Evolutionary conservation across 1,140 invertebrate genomes (phyloP).

Genomic region (Venustaconcha ellipsiformis): DNA sequence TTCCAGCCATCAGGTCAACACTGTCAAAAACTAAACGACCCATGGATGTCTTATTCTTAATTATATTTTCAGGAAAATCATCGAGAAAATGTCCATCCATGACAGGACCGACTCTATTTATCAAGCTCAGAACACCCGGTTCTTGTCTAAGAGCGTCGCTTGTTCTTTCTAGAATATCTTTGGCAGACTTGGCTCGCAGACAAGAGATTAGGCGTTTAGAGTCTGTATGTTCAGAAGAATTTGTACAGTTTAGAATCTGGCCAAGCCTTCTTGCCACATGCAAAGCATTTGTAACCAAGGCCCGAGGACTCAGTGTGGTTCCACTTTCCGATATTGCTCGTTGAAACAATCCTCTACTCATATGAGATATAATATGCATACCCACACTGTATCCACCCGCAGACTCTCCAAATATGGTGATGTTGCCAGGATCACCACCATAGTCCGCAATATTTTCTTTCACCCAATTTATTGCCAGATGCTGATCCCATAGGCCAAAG

Average conservation of each 20-base stretch:
- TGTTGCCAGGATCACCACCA: conserved; percentile 92
- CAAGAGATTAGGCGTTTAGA: conserved; percentile 18
- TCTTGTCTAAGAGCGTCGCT: neutral
- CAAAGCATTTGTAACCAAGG: conserved; percentile 7
- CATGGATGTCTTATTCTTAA: conserved; percentile 18
- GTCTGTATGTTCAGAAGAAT: neutral
- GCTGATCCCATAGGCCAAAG: conserved; percentile 77
- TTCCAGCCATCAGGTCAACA: conserved; percentile 42
- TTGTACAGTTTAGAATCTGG: conserved; percentile 10
- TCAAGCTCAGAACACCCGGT: neutral
- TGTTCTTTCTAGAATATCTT: conserved; percentile 5
- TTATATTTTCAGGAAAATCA: conserved; percentile 16
- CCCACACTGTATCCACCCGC: conserved; percentile 93
- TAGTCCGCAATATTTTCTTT: conserved; percentile 89
- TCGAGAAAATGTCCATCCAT: conserved; percentile 38
- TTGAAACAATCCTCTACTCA: conserved; percentile 28
- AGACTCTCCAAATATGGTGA: conserved; percentile 95
- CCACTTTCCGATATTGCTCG: conserved; percentile 34
- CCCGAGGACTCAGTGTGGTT: conserved; percentile 10
- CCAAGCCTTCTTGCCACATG: conserved; percentile 2
- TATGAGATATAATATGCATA: conserved; percentile 73
- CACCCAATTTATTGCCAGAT: conserved; percentile 82
- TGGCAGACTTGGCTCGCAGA: conserved; percentile 3
- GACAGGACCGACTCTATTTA: conserved; percentile 29
- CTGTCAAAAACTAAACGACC: conserved; percentile 25